Percentiles rank a stretch among this genome's conserved stretches.
Conservation (phyloP, 2,888 invertebrate species). For the Shargacucullia verbasci region DNA sequence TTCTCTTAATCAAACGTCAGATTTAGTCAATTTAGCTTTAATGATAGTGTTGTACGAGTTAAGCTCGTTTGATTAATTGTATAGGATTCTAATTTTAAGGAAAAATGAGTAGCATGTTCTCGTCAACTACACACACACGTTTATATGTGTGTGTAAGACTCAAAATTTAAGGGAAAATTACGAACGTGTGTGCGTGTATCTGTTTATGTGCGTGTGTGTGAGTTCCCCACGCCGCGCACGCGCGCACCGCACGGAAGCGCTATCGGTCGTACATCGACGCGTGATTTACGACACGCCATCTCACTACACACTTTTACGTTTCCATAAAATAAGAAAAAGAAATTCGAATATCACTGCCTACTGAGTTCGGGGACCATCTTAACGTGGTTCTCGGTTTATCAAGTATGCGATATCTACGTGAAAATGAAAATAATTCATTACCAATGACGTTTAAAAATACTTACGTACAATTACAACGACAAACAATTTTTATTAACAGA, state of each 20-base stretch:
- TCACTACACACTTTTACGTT: constrained; percentile 71
- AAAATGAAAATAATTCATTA: no score
- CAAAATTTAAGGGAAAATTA: constrained; percentile 16
- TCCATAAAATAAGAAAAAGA: constrained; percentile 60
- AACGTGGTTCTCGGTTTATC: background rate
- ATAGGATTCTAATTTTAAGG: constrained; percentile 72
- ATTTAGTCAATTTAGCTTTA: constrained; percentile 85
- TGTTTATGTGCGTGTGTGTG: constrained; percentile 17
- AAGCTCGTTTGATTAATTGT: constrained; percentile 83
- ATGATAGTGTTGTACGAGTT: constrained; percentile 80
- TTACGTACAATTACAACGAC: no score
- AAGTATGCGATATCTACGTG: background rate
- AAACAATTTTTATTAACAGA: background rate
- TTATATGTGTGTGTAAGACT: constrained; percentile 17
- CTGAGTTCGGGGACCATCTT: constrained; percentile 29
- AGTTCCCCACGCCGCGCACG: constrained; percentile 48
- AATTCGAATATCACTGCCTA: constrained; percentile 45
- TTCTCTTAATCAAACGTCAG: constrained; percentile 87
- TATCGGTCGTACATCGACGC: constrained; percentile 79
- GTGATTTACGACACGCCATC: constrained; percentile 81
- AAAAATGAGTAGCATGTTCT: constrained; percentile 53
- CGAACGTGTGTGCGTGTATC: background rate
- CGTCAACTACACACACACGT: constrained; percentile 14
- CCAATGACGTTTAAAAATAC: no score
- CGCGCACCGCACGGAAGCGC: constrained; percentile 72